Conservation (phyloP, 2,888 invertebrate species). For the Cheilosia scutellata region DNA sequence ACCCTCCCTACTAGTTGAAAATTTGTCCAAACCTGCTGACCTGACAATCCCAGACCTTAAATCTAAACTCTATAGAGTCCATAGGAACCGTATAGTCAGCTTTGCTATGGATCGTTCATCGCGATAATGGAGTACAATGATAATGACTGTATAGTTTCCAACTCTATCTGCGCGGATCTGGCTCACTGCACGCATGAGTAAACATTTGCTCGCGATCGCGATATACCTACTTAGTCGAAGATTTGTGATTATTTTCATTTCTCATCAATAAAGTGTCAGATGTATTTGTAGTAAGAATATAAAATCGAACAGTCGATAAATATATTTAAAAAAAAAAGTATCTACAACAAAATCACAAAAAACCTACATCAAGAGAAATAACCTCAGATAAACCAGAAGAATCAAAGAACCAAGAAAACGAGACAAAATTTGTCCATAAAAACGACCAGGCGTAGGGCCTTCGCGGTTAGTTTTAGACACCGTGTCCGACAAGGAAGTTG, state of each 20-base stretch:
- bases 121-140: constrained; percentile 7
- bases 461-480: constrained; percentile 60
- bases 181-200: constrained; percentile 40
- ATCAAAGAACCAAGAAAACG: constrained; percentile 10
- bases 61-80: too few relatives aligned
- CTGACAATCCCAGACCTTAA: too few relatives aligned
- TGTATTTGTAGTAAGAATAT: neutral
- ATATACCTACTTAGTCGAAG: constrained; percentile 9
- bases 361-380: neutral
- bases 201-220: constrained; percentile 32
- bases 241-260: constrained; percentile 11
- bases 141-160: neutral
- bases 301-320: neutral
- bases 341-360: neutral
- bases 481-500: constrained; percentile 53
- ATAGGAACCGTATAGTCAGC: neutral
- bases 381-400: constrained; percentile 18
- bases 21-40: too few relatives aligned
- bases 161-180: constrained; percentile 8
- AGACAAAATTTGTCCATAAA: constrained; percentile 45
- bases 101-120: neutral
- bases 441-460: constrained; percentile 23
- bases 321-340: constrained; percentile 11
- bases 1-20: too few relatives aligned
- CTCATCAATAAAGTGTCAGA: constrained; percentile 14